Percentiles rank a stretch among this genome's conserved stretches.
These are phyloP conservation scores for Carterocephalus palaemon DNA, from an alignment of 2,888 invertebrate genomes.

Conservation along the genomic window DNA sequence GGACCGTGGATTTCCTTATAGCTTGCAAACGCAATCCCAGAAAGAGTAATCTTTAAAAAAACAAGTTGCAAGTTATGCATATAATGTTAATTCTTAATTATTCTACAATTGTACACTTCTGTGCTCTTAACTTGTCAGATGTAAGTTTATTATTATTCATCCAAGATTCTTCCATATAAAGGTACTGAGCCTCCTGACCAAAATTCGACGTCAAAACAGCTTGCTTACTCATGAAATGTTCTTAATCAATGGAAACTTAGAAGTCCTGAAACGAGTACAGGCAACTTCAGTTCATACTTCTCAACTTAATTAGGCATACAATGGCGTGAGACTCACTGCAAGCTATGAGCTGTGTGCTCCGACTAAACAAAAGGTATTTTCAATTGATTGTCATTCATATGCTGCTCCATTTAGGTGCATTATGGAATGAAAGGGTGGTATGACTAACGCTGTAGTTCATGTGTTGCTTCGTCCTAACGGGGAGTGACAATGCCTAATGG, in stretches of 20 bases:
- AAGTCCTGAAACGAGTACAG: neutral
- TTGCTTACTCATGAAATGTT: conserved; percentile 12
- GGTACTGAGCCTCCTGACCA: neutral
- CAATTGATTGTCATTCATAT: conserved; percentile 3
- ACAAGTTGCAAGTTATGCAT: no score
- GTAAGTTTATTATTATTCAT: no score
- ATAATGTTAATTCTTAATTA: no score
- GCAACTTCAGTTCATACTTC: neutral
- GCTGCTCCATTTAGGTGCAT: neutral
- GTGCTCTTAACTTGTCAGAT: no score
- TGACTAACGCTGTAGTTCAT: conserved; percentile 15
- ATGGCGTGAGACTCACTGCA: neutral
- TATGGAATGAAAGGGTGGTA: neutral
- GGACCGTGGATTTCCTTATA: no score
- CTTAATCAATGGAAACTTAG: conserved; percentile 17
- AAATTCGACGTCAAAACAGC: conserved; percentile 6
- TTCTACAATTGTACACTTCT: no score
- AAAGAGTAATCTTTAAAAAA: no score
- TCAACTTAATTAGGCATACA: neutral
- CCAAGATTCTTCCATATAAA: no score
- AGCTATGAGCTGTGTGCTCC: neutral
- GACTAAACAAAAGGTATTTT: neutral
- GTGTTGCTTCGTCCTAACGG: conserved; percentile 1
- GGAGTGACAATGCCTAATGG: conserved; percentile 11
- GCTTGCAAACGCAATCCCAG: no score